phyloP scores from a whole-genome alignment of 2,113 vertebrate genomes.

The Sapayoa aenigma region DNA sequence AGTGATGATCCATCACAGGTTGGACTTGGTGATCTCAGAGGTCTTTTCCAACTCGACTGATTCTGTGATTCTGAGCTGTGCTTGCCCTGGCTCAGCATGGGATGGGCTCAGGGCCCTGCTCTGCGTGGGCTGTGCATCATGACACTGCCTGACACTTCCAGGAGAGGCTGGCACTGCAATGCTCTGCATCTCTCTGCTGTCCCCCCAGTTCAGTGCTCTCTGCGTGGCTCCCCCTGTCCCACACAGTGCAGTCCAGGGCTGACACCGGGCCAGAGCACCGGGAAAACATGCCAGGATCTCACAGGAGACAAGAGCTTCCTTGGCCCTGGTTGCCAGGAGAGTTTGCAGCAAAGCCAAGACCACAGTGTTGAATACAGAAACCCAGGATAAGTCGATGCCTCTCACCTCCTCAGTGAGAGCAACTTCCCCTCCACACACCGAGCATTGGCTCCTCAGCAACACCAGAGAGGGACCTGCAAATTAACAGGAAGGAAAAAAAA shows the following conservation, averaged over 20 bases:
- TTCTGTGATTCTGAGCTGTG: background rate
- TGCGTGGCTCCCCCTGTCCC: background rate
- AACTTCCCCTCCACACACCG: background rate
- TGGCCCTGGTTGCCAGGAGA: background rate
- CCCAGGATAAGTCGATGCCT: fast-evolving
- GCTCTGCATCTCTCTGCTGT: background rate
- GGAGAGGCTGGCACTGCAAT: background rate
- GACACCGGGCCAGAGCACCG: background rate
- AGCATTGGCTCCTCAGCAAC: background rate
- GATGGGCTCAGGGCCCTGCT: background rate
- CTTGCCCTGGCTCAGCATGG: background rate
- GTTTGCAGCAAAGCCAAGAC: background rate
- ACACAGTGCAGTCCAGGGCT: fast-evolving
- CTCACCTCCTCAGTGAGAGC: background rate
- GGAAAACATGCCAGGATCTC: background rate
- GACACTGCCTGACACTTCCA: background rate
- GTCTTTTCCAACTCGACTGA: background rate
- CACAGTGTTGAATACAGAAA: background rate
- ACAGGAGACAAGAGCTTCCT: background rate
- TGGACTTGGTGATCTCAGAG: background rate
- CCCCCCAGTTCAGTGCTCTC: background rate
- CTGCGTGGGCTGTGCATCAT: background rate
- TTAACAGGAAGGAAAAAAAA: background rate
- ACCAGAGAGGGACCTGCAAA: background rate
- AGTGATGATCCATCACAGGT: background rate